Conservation (phyloP, 1,140 invertebrate species). For the Aphelenchoides fujianensis region DNA sequence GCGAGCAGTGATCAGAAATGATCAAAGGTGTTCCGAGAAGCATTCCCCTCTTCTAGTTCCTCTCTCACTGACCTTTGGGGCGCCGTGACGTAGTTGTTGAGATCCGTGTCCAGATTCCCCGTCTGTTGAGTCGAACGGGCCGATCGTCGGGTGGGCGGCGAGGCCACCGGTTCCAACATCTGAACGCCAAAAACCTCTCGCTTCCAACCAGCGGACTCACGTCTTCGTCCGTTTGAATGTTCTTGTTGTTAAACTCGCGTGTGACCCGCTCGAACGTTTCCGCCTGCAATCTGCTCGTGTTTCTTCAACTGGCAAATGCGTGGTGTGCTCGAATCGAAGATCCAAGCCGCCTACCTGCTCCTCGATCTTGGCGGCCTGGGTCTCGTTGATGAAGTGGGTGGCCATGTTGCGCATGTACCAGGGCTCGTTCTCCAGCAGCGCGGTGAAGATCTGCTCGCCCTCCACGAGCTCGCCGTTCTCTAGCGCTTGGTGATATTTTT, state of each 20-base stretch:
- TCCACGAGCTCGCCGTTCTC: constrained; percentile 35
- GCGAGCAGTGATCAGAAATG: too few relatives aligned
- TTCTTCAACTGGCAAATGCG: too few relatives aligned
- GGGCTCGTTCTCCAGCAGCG: constrained; percentile 49
- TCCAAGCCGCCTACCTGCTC: constrained; percentile 25
- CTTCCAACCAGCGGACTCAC: background rate
- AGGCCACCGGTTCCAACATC: background rate
- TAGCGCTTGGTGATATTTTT: constrained; percentile 54
- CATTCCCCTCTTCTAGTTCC: background rate
- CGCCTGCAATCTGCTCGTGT: too few relatives aligned
- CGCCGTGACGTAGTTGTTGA: background rate
- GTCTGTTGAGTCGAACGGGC: background rate
- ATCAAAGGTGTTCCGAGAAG: too few relatives aligned
- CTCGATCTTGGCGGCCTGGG: constrained; percentile 51
- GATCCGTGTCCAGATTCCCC: background rate
- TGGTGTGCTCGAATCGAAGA: background rate
- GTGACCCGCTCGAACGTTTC: constrained; percentile 50
- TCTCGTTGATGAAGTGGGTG: constrained; percentile 50
- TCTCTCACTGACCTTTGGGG: background rate
- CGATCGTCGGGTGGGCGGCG: background rate
- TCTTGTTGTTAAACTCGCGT: constrained; percentile 49
- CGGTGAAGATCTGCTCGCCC: constrained; percentile 38
- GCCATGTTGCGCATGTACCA: constrained; percentile 54
- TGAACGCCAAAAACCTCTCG: too few relatives aligned
- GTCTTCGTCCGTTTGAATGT: constrained; percentile 52